phyloP scores from a whole-genome alignment of 2,888 invertebrate species.

The Cataglyphis cursor region DNA sequence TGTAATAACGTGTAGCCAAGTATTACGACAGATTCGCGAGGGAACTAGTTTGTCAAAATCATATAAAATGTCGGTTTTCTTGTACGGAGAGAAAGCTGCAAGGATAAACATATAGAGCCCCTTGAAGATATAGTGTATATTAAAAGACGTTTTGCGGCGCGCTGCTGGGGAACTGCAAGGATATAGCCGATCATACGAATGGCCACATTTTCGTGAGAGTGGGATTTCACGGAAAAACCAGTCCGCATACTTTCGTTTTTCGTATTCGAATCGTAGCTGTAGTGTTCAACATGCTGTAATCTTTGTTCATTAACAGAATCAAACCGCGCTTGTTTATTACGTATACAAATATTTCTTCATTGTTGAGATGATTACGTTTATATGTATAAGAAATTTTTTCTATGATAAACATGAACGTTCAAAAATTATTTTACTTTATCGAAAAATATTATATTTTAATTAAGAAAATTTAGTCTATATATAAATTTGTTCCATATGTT shows the following conservation, averaged over 20 bases:
- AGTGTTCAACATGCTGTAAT: conserved; percentile 1
- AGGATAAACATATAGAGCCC: conserved; percentile 79
- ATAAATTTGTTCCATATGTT: conserved; percentile 2
- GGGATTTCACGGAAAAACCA: conserved; percentile 79
- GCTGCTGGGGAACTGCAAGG: conserved; percentile 75
- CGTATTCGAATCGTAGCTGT: conserved; percentile 48
- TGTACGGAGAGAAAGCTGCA: conserved; percentile 37
- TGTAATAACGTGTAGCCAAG: background rate
- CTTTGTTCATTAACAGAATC: background rate
- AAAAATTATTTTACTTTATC: background rate
- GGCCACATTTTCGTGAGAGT: conserved; percentile 83
- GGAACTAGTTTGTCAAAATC: conserved; percentile 50
- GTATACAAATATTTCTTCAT: background rate
- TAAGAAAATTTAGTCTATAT: background rate
- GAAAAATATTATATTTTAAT: background rate
- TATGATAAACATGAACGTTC: background rate
- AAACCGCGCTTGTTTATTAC: background rate
- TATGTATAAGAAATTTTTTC: background rate
- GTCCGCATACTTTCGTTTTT: conserved; percentile 77
- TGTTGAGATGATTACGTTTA: background rate
- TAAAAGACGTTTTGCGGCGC: conserved; percentile 85
- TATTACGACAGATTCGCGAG: conserved; percentile 70
- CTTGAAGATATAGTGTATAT: conserved; percentile 86
- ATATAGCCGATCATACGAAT: conserved; percentile 86
- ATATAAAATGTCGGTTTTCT: conserved; percentile 46